Evolutionary conservation across 2,888 invertebrate species (phyloP), one percentile per base, ranked within the genome.

Genomic region (Apamea epomidion): DNA sequence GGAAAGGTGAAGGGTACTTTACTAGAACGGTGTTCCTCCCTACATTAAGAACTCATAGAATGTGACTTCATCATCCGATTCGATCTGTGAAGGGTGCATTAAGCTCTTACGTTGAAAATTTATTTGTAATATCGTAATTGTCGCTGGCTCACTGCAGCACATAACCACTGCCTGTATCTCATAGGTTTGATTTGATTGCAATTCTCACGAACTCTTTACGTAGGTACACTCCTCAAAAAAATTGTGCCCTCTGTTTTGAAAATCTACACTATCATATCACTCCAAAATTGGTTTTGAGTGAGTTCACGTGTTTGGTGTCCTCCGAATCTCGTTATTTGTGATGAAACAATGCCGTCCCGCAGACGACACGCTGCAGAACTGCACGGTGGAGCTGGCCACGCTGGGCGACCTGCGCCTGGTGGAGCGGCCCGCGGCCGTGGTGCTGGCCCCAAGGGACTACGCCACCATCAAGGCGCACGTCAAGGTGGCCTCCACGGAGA

Each of bases 401-500:
- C 97, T 99, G 93, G 99, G 99, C 69, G 99, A 99, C 96, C 97
- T 99, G 93, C 99, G 99, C 92, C 97, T 99, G 88, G 99, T 99
- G 65, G 99, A 99, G 96, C 99, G 99, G 91, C 99, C 99, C 0
- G 98, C 98, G 91, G 99, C 99, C 0, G 98, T 99, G 76, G 99
- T 99, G 76, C 97, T 99, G 89, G 99, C 99, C 10, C 99, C 99
- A 0, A 98, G 99, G 91, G 99, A 99, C 97, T 99, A 99, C 96
- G 99, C 99, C 92, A 99, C 99, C 94, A 99, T 99, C 92, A 99
- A 99, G 95, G 99, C 99, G 14, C 99, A 99, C 93, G 99, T 99
- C 67, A 99, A 99, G 96, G 99, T 99, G n/a, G 99, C 99, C 0
- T 99, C 99, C 25, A 99, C 99, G 0, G 99, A 99, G 97, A 99